These are phyloP conservation scores for Spisula subtruncata DNA, from an alignment of 2,888 invertebrate genomes.

Conservation along the genomic window DNA sequence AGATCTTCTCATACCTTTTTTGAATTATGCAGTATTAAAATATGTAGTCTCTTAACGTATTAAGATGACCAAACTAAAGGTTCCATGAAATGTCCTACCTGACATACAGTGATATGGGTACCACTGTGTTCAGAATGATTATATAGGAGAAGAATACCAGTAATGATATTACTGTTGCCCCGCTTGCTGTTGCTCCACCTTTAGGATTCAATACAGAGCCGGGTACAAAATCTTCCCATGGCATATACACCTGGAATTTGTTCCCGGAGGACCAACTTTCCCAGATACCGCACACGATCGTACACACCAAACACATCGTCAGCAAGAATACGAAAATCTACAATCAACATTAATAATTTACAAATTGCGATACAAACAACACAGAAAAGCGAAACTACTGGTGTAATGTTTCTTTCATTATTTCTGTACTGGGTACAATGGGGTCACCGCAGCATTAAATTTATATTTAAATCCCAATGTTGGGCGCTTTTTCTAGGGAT, in stretches of 20 bases:
- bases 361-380: too few relatives aligned
- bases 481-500: neutral
- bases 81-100: constrained; percentile 90
- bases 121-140: constrained; percentile 99
- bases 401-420: too few relatives aligned
- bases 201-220: constrained; percentile 81
- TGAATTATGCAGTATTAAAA: too few relatives aligned
- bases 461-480: too few relatives aligned
- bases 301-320: constrained; percentile 99
- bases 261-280: constrained; percentile 94
- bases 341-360: constrained; percentile 80
- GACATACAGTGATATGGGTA: constrained; percentile 99
- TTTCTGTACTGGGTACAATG: too few relatives aligned
- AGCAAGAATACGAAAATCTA: constrained; percentile 99
- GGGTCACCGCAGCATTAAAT: too few relatives aligned
- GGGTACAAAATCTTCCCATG: constrained; percentile 97
- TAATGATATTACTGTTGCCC: constrained; percentile 94
- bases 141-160: constrained; percentile 99
- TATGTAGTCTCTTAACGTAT: neutral
- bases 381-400: too few relatives aligned
- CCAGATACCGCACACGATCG: constrained; percentile 99
- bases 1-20: too few relatives aligned
- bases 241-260: constrained; percentile 91
- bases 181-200: constrained; percentile 74
- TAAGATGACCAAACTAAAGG: neutral